Conservation (phyloP, 2,113 vertebrate species). For the Dipodomys spectabilis region DNA sequence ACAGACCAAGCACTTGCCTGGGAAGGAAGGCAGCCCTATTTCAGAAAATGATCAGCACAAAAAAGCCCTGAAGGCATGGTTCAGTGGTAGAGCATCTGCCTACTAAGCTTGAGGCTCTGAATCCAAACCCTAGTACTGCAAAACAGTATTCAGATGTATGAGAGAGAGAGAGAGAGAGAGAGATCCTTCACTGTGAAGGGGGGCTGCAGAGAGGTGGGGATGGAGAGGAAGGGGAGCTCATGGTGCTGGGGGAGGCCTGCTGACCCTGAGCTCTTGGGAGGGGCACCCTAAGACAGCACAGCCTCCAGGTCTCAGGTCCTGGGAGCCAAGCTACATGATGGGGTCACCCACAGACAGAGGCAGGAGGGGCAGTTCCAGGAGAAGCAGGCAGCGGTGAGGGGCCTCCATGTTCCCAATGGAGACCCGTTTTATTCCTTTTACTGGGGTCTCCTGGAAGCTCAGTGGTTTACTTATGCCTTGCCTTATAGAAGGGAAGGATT, state of each 20-base stretch:
- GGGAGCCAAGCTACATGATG: background rate
- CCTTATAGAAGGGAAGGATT: background rate
- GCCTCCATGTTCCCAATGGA: no score
- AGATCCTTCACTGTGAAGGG: no score
- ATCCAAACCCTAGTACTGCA: no score
- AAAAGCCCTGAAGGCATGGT: no score
- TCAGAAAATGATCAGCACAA: no score
- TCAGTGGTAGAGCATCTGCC: no score
- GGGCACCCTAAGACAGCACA: background rate
- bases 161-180: no score
- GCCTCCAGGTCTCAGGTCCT: background rate
- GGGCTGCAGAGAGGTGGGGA: no score
- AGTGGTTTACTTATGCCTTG: conserved; percentile 38
- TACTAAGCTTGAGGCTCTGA: no score
- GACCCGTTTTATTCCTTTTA: no score
- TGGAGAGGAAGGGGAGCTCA: no score
- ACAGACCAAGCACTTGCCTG: background rate
- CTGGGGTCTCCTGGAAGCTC: background rate
- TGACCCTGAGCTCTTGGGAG: background rate
- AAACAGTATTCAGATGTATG: no score
- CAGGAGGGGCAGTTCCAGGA: background rate
- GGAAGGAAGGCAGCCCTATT: background rate
- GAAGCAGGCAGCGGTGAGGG: background rate
- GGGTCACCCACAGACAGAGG: background rate
- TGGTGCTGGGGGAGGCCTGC: background rate